phyloP scores from a whole-genome alignment of 1,140 invertebrate species.

The Neodiprion pinetum region DNA sequence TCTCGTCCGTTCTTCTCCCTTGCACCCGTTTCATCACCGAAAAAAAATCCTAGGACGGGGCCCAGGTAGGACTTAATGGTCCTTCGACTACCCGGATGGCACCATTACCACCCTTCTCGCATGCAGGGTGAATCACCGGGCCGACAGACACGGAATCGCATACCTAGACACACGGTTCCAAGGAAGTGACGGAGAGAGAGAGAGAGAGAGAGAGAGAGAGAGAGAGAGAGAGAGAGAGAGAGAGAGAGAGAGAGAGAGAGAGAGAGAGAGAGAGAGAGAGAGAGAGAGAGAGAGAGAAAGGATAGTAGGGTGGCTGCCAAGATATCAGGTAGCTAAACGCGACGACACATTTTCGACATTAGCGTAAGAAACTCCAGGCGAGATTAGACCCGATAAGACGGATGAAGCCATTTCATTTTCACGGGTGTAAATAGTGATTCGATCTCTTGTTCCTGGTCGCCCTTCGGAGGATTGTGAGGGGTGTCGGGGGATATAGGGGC shows the following conservation, averaged over 20 bases:
- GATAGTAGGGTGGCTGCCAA: slow-evolving; percentile 33
- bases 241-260: slow-evolving; percentile 25
- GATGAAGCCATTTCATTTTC: slow-evolving; percentile 10
- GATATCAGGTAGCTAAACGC: slow-evolving; percentile 29
- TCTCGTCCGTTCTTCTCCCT: slow-evolving; percentile 16
- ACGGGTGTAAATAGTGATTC: slow-evolving; percentile 14
- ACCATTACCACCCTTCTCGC: slow-evolving; percentile 16
- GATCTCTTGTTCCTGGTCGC: neutral
- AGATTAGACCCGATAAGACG: neutral
- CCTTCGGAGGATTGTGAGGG: too few relatives aligned
- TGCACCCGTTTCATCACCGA: slow-evolving; percentile 7
- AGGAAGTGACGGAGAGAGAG: slow-evolving; percentile 23
- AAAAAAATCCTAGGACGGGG: neutral
- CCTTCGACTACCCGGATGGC: slow-evolving; percentile 13
- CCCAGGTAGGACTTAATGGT: slow-evolving; percentile 1
- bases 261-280: slow-evolving; percentile 24
- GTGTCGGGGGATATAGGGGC: too few relatives aligned
- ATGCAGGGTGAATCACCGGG: neutral
- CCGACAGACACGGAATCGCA: slow-evolving; percentile 14
- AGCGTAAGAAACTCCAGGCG: neutral
- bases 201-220: slow-evolving; percentile 21
- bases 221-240: slow-evolving; percentile 29
- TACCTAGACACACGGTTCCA: slow-evolving; percentile 5
- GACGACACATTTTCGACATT: slow-evolving; percentile 31
- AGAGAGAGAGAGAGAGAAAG: slow-evolving; percentile 26